Evolutionary conservation across 1,140 invertebrate species (phyloP), one percentile per base, ranked within the genome.

Genomic region (Dryas iulia): DNA sequence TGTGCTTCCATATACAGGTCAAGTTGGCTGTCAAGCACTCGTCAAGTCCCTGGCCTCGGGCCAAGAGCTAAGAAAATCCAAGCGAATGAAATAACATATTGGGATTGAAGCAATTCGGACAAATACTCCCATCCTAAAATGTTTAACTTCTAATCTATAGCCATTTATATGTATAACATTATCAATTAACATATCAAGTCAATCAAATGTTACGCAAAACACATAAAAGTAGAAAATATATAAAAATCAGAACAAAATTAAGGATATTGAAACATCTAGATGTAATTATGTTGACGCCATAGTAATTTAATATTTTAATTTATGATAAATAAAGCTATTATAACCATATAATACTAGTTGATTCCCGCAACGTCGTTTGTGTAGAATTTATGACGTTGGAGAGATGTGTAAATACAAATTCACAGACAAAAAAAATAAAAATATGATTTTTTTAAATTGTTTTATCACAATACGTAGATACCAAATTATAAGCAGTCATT

Each of bases 11-110:
- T 87, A 80, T 83, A 56, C 83, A 80, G 85, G 87, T 89, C 85
- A 89, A 89, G 83, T 79, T 77, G 78, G 68, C 75, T 83, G 83
- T 84, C 78, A 82, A 89, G 87, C 79, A 73, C 73, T 81, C 81
- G 76, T 84, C 80, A 82, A 77, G 79, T 72, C 75, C 69, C 71
- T 87, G 84, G 85, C 83, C 39, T 8, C 8, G 56, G 58, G 79
- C 87, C 83, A 86, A 71, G 69, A 66, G 75, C 74, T 78, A 77
- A 82, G 78, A 80, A 78, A 85, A 78, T 74, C 78, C 72, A 60
- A 53, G 28, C 68, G 68, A 63, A 72, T 61, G 60, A 71, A 81
- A 73, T 73, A 75, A 74, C 72, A 72, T 75, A 77, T 83, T 78
- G 76, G 79, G 72, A 78, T 70, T 73, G 69, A 78, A 66, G 77